Evolutionary conservation across 2,888 invertebrate genomes (phyloP).

Genomic region (Meiosimyza decipiens): DNA sequence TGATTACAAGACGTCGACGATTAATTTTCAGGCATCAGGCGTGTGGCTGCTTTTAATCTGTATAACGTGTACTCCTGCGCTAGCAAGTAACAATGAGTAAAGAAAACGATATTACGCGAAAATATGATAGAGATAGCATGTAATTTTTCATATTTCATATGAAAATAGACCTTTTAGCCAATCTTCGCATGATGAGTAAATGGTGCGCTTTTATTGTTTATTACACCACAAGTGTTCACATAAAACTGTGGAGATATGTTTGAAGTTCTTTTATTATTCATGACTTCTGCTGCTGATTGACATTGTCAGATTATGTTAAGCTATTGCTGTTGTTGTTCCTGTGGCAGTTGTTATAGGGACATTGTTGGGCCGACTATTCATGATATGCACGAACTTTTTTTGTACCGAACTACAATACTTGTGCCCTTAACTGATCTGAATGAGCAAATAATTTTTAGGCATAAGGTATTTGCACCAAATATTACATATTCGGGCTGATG

Average conservation of each 20-base stretch:
- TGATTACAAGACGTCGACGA: constrained; percentile 39
- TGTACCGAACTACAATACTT: too few relatives aligned
- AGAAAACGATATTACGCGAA: too few relatives aligned
- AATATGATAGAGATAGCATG: too few relatives aligned
- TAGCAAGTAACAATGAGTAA: too few relatives aligned
- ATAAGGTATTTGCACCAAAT: too few relatives aligned
- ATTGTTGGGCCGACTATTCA: background rate
- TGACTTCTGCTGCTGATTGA: constrained; percentile 23
- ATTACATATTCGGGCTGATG: too few relatives aligned
- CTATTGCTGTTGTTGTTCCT: constrained; percentile 1
- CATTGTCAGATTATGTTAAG: constrained; percentile 11
- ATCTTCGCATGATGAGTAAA: too few relatives aligned
- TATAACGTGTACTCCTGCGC: background rate
- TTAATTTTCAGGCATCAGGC: constrained; percentile 38
- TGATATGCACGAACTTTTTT: background rate
- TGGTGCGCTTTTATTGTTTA: background rate
- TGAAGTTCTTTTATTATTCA: constrained; percentile 25
- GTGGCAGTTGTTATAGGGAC: background rate
- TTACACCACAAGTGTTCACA: constrained; percentile 6
- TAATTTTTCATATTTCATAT: too few relatives aligned
- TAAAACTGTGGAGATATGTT: background rate
- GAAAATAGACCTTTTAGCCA: too few relatives aligned
- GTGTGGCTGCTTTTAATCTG: constrained; percentile 32
- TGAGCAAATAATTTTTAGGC: too few relatives aligned
- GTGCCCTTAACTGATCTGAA: too few relatives aligned